Evolutionary conservation across 2,888 invertebrate species (phyloP).

Genomic region (Ligdia adustata): DNA sequence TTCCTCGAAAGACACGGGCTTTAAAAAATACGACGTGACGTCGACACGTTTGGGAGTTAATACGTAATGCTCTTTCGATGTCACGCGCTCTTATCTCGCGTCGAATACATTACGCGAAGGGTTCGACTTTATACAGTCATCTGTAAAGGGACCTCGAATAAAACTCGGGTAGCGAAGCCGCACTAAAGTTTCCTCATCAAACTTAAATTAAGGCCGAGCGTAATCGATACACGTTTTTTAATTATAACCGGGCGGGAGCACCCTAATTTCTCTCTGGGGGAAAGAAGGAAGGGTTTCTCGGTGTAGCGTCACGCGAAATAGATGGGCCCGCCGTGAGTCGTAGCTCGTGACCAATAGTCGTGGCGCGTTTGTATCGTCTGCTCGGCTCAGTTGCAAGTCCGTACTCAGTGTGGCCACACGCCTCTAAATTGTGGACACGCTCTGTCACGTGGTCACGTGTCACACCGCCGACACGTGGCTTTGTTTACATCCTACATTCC

Average conservation of each 20-base stretch:
- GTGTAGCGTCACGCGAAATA: constrained; percentile 80
- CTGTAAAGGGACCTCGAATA: constrained; percentile 25
- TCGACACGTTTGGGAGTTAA: constrained; percentile 22
- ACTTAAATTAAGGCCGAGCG: constrained; percentile 44
- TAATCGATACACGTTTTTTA: constrained; percentile 65
- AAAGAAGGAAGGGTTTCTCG: constrained; percentile 74
- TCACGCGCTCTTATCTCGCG: constrained; percentile 25
- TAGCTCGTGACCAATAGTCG: constrained; percentile 78
- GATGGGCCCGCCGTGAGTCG: constrained; percentile 75
- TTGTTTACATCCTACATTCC: constrained; percentile 36
- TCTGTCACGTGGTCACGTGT: constrained; percentile 62
- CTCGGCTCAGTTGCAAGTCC: constrained; percentile 70
- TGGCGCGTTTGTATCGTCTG: constrained; percentile 67
- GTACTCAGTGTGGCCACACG: constrained; percentile 78
- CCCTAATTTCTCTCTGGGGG: constrained; percentile 71
- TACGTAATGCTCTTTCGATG: constrained; percentile 28
- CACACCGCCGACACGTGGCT: constrained; percentile 53
- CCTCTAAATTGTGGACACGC: constrained; percentile 63
- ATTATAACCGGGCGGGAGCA: constrained; percentile 62
- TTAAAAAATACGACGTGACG: constrained; percentile 24
- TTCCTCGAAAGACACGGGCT: constrained; percentile 12
- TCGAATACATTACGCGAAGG: constrained; percentile 20
- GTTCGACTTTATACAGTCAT: constrained; percentile 18
- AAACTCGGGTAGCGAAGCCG: constrained; percentile 23
- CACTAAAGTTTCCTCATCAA: constrained; percentile 38